Conservation (phyloP, 2,113 vertebrate genomes). For the Chelonoidis abingdonii region DNA sequence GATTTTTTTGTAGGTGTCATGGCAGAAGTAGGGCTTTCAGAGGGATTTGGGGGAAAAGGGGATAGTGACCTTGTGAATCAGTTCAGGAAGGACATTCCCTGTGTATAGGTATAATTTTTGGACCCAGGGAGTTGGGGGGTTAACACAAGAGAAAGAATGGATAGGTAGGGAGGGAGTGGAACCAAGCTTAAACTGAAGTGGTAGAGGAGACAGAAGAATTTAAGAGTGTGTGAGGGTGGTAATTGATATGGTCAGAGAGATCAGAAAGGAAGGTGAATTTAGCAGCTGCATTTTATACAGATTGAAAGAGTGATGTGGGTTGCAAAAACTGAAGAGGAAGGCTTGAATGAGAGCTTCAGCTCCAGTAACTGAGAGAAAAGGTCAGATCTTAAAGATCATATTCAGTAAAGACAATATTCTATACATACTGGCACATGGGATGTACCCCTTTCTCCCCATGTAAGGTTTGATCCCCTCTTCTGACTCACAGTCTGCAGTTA, state of each 20-base stretch:
- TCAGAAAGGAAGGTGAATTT: not conserved
- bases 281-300: too few species aligned
- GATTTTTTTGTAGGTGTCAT: not conserved
- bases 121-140: too few species aligned
- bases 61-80: not conserved
- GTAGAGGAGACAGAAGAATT: not conserved
- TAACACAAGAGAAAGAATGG: not conserved
- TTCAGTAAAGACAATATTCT: slow-evolving; percentile 30
- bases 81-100: not conserved
- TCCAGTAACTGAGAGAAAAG: not conserved
- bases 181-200: not conserved
- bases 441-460: not conserved
- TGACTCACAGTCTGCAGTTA: slow-evolving; percentile 23
- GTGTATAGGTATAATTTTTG: not conserved
- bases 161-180: not conserved
- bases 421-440: not conserved
- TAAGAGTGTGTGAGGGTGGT: not conserved
- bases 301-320: rapidly evolving
- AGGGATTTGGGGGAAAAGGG: not conserved
- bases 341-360: not conserved
- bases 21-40: not conserved
- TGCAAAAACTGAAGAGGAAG: not conserved
- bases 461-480: not conserved
- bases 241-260: rapidly evolving
- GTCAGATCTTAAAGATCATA: not conserved